Evolutionary conservation across 2,797 vertebrate genomes (phyloP).

Genomic region (Gadopsis marmoratus): DNA sequence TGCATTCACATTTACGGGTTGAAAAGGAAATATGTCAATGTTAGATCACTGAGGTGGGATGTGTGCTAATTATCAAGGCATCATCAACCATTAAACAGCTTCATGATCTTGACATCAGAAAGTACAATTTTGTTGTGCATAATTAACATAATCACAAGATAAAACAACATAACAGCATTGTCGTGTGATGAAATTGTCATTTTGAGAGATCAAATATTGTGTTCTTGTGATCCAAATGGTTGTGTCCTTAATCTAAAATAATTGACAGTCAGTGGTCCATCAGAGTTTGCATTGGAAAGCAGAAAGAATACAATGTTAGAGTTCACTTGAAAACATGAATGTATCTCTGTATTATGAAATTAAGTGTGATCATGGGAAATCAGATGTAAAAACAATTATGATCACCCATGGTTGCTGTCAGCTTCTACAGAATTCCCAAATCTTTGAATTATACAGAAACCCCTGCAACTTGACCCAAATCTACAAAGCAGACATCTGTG

Average conservation of each 20-base stretch:
- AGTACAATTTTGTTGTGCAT: not conserved
- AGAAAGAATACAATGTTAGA: not conserved
- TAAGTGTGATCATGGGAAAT: not conserved
- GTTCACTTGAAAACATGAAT: not conserved
- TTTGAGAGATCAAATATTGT: not conserved
- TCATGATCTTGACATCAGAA: not conserved
- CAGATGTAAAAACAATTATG: not conserved
- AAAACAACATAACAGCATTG: not conserved
- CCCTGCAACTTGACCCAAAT: not conserved
- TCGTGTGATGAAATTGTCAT: not conserved
- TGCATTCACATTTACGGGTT: not conserved
- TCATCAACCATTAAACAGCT: not conserved
- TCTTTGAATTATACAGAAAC: not conserved
- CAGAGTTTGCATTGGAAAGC: not conserved
- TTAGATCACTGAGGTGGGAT: not conserved
- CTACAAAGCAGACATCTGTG: not conserved
- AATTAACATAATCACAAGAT: not conserved
- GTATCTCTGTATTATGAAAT: not conserved
- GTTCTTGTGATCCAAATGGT: not conserved
- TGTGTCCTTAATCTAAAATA: not conserved
- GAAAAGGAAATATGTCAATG: not conserved
- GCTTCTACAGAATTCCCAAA: not conserved
- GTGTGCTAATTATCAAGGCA: not conserved
- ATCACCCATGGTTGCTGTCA: not conserved
- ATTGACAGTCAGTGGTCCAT: too few relatives aligned